Conservation (phyloP, 2,113 vertebrate genomes). For the Heteronetta atricapilla region DNA sequence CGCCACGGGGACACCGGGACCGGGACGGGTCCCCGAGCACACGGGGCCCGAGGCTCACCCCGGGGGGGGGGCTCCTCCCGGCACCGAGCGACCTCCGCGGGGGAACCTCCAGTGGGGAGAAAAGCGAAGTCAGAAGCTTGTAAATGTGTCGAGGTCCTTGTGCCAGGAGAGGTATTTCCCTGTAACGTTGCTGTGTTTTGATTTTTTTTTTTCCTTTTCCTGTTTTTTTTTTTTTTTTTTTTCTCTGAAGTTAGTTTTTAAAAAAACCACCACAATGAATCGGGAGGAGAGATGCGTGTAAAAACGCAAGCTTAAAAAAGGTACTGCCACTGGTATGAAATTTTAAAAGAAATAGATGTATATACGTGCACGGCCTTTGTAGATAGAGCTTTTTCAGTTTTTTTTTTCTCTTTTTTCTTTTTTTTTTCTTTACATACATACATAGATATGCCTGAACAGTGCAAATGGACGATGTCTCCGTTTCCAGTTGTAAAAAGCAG, state of each 20-base stretch:
- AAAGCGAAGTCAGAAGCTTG: constrained; percentile 29
- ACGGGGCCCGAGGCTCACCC: too few relatives aligned
- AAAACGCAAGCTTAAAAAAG: constrained; percentile 68
- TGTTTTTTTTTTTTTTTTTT: constrained; percentile 47
- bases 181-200: constrained; percentile 17
- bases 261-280: constrained; percentile 23
- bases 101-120: background rate
- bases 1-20: too few relatives aligned
- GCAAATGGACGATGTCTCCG: constrained; percentile 71
- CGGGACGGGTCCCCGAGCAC: too few relatives aligned
- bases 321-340: constrained; percentile 70
- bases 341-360: constrained; percentile 74
- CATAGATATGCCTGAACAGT: constrained; percentile 74
- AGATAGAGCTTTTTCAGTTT: constrained; percentile 59
- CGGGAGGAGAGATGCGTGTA: constrained; percentile 49
- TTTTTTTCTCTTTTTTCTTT: background rate
- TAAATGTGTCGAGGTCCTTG: constrained; percentile 60
- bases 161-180: constrained; percentile 61
- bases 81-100: too few relatives aligned
- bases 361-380: constrained; percentile 43
- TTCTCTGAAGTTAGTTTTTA: constrained; percentile 62
- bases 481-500: constrained; percentile 70
- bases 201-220: background rate
- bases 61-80: too few relatives aligned
- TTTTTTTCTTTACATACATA: constrained; percentile 65